Conservation (phyloP, 2,888 invertebrate genomes). For the Himalopsyche japonica region DNA sequence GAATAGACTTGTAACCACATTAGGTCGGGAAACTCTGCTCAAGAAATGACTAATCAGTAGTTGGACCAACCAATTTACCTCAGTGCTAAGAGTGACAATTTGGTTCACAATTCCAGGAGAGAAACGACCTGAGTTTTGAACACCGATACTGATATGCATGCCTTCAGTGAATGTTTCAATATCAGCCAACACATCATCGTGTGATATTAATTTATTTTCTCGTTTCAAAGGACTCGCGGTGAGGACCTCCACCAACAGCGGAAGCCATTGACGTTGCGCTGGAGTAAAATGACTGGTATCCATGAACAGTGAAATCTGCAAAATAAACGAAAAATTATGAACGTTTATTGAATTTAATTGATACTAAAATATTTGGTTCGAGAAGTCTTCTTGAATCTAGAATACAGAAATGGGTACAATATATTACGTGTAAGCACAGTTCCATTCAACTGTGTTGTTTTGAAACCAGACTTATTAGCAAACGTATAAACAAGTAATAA, state of each 20-base stretch:
- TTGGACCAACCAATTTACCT: conserved; percentile 53
- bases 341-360: background rate
- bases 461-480: no score
- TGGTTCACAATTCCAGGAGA: conserved; percentile 74
- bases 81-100: conserved; percentile 66
- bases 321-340: conserved; percentile 27
- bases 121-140: conserved; percentile 54
- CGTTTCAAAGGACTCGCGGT: conserved; percentile 75
- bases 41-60: no score
- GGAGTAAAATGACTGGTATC: conserved; percentile 67
- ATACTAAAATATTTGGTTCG: no score
- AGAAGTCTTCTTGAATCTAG: no score
- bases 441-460: no score
- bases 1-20: no score
- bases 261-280: conserved; percentile 70
- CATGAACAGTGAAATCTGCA: conserved; percentile 72
- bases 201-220: conserved; percentile 60
- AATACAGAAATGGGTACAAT: no score
- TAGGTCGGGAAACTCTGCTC: no score
- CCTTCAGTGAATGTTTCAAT: conserved; percentile 75
- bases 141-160: conserved; percentile 62
- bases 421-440: no score
- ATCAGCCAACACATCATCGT: conserved; percentile 76
- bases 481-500: no score
- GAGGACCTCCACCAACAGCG: conserved; percentile 73